These are phyloP conservation scores for Trogon melanurus DNA, from an alignment of 2,113 vertebrate species.

Conservation along the genomic window DNA sequence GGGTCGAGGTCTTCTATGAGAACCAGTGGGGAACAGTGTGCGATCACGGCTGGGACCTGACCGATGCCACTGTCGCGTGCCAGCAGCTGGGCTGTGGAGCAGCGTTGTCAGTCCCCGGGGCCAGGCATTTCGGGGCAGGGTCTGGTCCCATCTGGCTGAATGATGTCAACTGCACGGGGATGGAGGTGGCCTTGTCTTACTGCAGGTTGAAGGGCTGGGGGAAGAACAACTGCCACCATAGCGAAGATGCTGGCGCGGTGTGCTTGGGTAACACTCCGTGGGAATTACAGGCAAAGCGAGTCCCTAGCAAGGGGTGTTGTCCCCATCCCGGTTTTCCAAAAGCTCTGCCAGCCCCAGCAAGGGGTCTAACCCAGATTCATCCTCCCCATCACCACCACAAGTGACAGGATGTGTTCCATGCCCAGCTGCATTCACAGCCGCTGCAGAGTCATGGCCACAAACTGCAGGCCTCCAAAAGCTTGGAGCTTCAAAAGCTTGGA, in stretches of 20 bases:
- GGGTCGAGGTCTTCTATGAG: constrained; percentile 19
- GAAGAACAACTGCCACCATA: background rate
- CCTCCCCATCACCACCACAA: background rate
- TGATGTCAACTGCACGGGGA: background rate
- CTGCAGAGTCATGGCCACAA: background rate
- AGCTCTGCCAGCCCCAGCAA: background rate
- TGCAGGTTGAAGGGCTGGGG: background rate
- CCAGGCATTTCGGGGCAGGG: background rate
- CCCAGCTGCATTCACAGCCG: too few species aligned
- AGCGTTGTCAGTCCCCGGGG: accelerated
- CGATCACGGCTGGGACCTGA: background rate
- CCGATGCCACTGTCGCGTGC: constrained; percentile 11
- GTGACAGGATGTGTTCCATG: background rate
- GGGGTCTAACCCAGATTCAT: background rate
- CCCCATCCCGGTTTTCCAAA: background rate
- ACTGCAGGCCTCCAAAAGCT: background rate
- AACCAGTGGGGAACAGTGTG: constrained; percentile 44
- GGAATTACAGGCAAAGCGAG: background rate
- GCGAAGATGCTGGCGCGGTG: background rate
- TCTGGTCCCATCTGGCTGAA: background rate
- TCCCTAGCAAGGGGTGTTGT: background rate
- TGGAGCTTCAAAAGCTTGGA: background rate
- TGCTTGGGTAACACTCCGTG: background rate
- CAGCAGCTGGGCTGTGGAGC: constrained; percentile 17
- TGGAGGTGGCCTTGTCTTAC: background rate